A percentile compares a stretch with the other conserved stretches of the same genome.
phyloP scores from a whole-genome alignment of 2,797 vertebrate species.

The Dipus sagitta region DNA sequence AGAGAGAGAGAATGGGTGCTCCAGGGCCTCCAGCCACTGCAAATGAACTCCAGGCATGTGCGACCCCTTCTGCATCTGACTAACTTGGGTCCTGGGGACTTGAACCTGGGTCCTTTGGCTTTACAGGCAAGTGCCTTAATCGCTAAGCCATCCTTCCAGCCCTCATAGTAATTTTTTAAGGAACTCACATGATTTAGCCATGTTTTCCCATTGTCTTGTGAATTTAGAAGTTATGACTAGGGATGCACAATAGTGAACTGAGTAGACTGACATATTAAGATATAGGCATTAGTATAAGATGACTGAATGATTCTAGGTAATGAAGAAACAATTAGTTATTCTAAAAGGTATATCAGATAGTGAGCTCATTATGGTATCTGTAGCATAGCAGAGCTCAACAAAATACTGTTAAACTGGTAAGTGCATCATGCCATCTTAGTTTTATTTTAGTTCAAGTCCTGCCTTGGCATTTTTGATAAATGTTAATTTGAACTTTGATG shows the following conservation, averaged over 20 bases:
- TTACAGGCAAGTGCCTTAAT: too few relatives aligned
- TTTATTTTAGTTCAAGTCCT: conserved; percentile 2
- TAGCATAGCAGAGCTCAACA: neutral
- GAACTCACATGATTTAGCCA: neutral
- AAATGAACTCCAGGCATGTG: too few relatives aligned
- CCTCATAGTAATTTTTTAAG: neutral
- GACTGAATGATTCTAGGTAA: neutral
- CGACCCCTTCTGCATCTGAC: too few relatives aligned
- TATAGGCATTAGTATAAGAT: neutral
- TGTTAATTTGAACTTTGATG: conserved; percentile 4
- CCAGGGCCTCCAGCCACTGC: too few relatives aligned
- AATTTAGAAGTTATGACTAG: neutral
- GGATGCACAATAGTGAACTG: neutral
- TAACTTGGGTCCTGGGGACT: too few relatives aligned
- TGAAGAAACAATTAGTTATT: neutral
- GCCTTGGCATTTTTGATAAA: neutral
- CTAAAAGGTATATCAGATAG: neutral
- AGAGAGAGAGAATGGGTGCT: too few relatives aligned
- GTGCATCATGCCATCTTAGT: neutral
- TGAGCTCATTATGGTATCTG: neutral
- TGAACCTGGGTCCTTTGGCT: too few relatives aligned
- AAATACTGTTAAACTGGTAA: neutral
- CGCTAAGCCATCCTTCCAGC: too few relatives aligned
- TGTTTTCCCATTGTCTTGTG: conserved; percentile 7
- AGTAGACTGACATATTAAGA: neutral